A percentile compares a stretch with the other conserved stretches of the same genome.
Conservation (phyloP, 2,797 vertebrate species). For the Enteromius afrohamiltoni region DNA sequence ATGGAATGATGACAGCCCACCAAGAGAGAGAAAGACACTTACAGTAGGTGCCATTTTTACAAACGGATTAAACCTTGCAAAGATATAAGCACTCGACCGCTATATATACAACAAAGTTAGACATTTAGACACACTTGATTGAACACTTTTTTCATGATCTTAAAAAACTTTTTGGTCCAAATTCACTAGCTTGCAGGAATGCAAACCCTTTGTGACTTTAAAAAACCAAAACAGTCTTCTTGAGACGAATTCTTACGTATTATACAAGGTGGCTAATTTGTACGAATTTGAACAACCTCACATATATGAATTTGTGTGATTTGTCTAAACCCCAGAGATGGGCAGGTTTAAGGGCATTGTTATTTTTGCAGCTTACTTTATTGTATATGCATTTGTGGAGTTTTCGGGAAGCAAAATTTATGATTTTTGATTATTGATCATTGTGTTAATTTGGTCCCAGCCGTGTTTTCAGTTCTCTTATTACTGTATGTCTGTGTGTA, state of each 20-base stretch:
- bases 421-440: neutral
- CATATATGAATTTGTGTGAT: no score
- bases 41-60: neutral
- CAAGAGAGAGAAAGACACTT: conserved; percentile 45
- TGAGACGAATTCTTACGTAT: no score
- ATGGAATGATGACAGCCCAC: conserved; percentile 77
- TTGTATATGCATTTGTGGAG: neutral
- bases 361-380: neutral
- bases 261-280: no score
- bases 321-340: no score
- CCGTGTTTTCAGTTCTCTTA: no score
- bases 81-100: neutral
- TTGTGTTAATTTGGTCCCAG: no score
- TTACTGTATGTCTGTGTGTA: no score
- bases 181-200: neutral
- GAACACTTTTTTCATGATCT: neutral
- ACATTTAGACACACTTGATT: neutral
- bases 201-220: neutral
- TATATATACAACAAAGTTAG: neutral
- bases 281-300: no score
- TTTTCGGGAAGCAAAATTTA: neutral
- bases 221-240: no score
- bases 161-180: neutral
- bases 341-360: neutral
- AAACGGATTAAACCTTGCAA: conserved; percentile 15